Evolutionary conservation across 2,888 invertebrate species (phyloP), one percentile per base, ranked within the genome.

Genomic region (Caenorhabditis zanzibari): DNA sequence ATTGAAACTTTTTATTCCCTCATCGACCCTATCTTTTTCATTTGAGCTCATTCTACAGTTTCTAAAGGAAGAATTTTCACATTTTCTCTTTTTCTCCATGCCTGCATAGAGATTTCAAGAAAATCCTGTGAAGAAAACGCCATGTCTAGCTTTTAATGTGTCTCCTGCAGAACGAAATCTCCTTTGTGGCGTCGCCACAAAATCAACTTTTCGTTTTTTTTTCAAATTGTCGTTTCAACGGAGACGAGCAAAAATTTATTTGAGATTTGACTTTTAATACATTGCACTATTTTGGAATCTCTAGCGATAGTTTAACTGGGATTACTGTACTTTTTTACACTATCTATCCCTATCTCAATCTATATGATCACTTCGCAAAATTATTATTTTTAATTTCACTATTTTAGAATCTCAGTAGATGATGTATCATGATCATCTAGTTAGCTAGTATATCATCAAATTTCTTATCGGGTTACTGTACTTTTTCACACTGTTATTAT

Each of bases 101-200:
- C 41, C 56, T 58, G 49, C n/a, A n/a, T n/a, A 41, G 32, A 52
- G 54, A 68, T 68, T 68, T 68, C 68, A 54, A 68, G 68, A 54
- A 54, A 71, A 71, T 58, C 47, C 71, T 61, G 81, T 81, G 58
- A 58, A 54, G 58, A 73, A 52, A 63, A 69, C 38, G 59, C 41
- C 47, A 71, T 66, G 69, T 76, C 75, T 81, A 64, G 74, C 63
- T 61, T 73, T 81, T 81, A 73, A 81, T 81, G 75, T 81, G 75
- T 75, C 73, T 73, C 44, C 69, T 80, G 73, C 73, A 80, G 68
- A 73, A 80, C 59, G 58, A 72, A 82, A 82, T 82, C 68, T 75
- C 52, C 52, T 44, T 54, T 63, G 58, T 58, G 44, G 41, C 58
- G 63, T 56, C 56, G 71, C 69, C 61, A 81, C 81, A 63, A 81